Evolutionary conservation across 2,888 invertebrate genomes (phyloP).

Genomic region (Drosophila pseudotakahashii): DNA sequence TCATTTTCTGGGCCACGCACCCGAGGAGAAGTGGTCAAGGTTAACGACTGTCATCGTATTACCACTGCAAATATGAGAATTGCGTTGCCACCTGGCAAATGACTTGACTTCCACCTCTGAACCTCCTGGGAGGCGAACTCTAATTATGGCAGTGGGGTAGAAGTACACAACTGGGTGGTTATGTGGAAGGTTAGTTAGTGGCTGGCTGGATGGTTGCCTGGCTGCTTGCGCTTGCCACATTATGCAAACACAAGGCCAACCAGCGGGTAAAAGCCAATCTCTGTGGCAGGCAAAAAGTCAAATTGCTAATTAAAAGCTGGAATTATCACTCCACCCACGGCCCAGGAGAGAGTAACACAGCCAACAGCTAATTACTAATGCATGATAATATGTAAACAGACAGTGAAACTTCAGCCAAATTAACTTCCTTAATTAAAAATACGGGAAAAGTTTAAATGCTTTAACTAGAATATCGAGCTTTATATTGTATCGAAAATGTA

Average conservation of each 20-base stretch:
- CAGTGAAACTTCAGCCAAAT: slow-evolving; percentile 6
- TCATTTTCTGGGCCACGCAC: slow-evolving; percentile 8
- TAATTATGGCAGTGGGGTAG: slow-evolving; percentile 49
- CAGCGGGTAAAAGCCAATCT: slow-evolving; percentile 53
- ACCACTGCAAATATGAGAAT: slow-evolving; percentile 59
- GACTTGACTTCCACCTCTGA: slow-evolving; percentile 23
- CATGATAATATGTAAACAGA: slow-evolving; percentile 29
- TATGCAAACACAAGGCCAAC: slow-evolving; percentile 49
- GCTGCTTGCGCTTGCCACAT: slow-evolving; percentile 24
- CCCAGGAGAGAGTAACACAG: slow-evolving; percentile 16
- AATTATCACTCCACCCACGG: slow-evolving; percentile 26
- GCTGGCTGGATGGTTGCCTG: background rate
- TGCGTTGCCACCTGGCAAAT: slow-evolving; percentile 37
- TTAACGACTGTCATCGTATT: slow-evolving; percentile 55
- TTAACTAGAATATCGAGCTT: no score
- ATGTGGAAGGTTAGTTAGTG: slow-evolving; percentile 12
- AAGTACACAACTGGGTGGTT: slow-evolving; percentile 3
- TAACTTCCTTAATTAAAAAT: slow-evolving; percentile 4
- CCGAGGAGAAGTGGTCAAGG: slow-evolving; percentile 58
- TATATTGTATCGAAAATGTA: no score
- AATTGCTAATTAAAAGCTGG: slow-evolving; percentile 71
- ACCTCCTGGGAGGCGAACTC: slow-evolving; percentile 56
- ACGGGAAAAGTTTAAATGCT: background rate
- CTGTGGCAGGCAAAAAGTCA: slow-evolving; percentile 51
- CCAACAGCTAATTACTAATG: slow-evolving; percentile 46